These are phyloP conservation scores for Sebastes miniatus DNA, from an alignment of 2,797 vertebrate species.

Conservation along the genomic window DNA sequence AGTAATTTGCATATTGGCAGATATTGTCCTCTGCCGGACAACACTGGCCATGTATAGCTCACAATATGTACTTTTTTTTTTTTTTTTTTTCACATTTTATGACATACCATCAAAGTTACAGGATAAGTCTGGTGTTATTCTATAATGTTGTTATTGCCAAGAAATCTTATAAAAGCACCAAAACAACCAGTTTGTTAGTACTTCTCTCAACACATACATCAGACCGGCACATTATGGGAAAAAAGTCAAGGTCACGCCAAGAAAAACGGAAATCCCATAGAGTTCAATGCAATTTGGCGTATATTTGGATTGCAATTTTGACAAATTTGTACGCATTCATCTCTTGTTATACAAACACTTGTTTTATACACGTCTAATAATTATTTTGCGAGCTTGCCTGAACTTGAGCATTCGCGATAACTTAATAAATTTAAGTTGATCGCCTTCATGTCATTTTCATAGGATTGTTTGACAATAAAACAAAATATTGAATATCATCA, in stretches of 20 bases:
- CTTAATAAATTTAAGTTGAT: no score
- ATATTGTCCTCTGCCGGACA: not conserved
- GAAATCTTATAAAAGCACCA: not conserved
- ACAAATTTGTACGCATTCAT: no score
- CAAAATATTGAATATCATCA: not conserved
- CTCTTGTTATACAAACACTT: no score
- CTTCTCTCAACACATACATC: not conserved
- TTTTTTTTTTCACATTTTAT: not conserved
- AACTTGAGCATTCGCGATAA: no score
- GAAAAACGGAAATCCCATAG: no score
- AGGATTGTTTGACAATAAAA: not conserved
- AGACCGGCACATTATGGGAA: no score
- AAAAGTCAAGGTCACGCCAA: no score
- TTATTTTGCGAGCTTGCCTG: no score
- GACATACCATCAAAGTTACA: not conserved
- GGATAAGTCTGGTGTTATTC: not conserved
- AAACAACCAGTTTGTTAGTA: not conserved
- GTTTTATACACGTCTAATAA: no score
- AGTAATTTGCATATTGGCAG: not conserved
- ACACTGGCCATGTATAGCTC: not conserved
- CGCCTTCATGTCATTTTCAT: no score
- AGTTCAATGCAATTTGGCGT: no score
- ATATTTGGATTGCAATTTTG: no score
- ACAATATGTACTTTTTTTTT: not conserved
- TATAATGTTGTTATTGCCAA: not conserved